Percentiles rank a stretch among this genome's conserved stretches.
Evolutionary conservation across 92 coral and sea anemone species (phyloP).

Genomic region (Umimayanthus chanpuru): DNA sequence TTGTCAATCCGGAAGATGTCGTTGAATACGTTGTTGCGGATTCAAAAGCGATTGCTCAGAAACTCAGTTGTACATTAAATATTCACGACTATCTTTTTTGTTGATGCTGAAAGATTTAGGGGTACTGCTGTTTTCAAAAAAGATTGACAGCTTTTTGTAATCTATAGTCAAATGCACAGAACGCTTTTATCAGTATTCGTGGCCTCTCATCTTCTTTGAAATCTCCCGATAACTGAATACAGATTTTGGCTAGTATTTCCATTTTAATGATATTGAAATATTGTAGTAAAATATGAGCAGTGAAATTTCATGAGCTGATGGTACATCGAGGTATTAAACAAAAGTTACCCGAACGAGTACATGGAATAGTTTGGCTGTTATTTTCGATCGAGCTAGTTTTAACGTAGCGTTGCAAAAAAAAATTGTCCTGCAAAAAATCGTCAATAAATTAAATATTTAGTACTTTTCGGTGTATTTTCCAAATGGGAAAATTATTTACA

Average conservation of each 20-base stretch:
- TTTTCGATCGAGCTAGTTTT: neutral
- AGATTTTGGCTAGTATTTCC: neutral
- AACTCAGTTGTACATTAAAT: neutral
- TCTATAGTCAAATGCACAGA: neutral
- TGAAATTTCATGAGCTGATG: no score
- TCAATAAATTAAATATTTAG: slow-evolving; percentile 1
- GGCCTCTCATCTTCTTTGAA: neutral
- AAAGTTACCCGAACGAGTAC: no score
- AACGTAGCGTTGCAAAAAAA: neutral
- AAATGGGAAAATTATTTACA: neutral
- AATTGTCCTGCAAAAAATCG: neutral
- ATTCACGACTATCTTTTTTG: neutral
- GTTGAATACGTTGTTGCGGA: neutral
- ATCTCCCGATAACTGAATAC: neutral
- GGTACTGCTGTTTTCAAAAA: no score
- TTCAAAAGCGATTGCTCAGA: slow-evolving; percentile 25
- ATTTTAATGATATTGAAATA: neutral
- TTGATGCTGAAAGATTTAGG: neutral
- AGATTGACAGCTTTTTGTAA: neutral
- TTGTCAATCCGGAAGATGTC: neutral
- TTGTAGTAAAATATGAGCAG: neutral
- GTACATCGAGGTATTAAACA: neutral
- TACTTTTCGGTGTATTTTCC: neutral
- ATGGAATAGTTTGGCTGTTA: neutral
- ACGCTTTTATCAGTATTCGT: neutral